phyloP scores from a whole-genome alignment of 2,888 invertebrate genomes.

The Electrophaes corylata region DNA sequence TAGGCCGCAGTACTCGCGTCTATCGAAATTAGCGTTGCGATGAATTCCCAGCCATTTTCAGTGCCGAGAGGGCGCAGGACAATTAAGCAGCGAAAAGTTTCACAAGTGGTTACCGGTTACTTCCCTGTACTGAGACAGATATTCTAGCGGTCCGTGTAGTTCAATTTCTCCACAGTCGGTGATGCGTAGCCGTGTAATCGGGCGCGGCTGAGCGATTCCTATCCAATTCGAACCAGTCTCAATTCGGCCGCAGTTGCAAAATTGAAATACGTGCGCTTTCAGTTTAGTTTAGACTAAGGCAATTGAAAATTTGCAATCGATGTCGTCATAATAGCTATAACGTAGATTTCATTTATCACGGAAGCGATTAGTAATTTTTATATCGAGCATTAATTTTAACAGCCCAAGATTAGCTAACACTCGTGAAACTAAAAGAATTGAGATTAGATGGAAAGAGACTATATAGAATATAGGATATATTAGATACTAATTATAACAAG shows the following conservation, averaged over 20 bases:
- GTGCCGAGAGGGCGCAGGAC: slow-evolving; percentile 55
- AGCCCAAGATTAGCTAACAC: slow-evolving; percentile 4
- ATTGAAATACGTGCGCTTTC: slow-evolving; percentile 64
- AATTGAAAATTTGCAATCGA: slow-evolving; percentile 51
- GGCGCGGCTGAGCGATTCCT: slow-evolving; percentile 77
- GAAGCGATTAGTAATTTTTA: slow-evolving; percentile 41
- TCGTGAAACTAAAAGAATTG: neutral
- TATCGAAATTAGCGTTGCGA: slow-evolving; percentile 62
- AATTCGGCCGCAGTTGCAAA: slow-evolving; percentile 58
- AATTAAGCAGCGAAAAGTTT: slow-evolving; percentile 73
- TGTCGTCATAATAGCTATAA: slow-evolving; percentile 49
- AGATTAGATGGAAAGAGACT: neutral
- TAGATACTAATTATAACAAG: neutral
- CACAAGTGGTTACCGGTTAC: slow-evolving; percentile 65
- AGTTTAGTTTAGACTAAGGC: slow-evolving; percentile 67
- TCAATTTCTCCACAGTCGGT: slow-evolving; percentile 77
- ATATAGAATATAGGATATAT: neutral
- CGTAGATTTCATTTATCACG: slow-evolving; percentile 45
- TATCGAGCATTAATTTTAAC: slow-evolving; percentile 29
- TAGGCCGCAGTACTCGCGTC: slow-evolving; percentile 57
- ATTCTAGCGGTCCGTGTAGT: slow-evolving; percentile 72
- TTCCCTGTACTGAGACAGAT: slow-evolving; percentile 39
- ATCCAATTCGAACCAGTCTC: slow-evolving; percentile 73
- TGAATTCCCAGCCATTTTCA: slow-evolving; percentile 59
- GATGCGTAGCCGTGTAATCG: slow-evolving; percentile 79